Base-by-base conservation (phyloP, 2,888 invertebrate genomes). In the Brachycybe producta region DNA sequence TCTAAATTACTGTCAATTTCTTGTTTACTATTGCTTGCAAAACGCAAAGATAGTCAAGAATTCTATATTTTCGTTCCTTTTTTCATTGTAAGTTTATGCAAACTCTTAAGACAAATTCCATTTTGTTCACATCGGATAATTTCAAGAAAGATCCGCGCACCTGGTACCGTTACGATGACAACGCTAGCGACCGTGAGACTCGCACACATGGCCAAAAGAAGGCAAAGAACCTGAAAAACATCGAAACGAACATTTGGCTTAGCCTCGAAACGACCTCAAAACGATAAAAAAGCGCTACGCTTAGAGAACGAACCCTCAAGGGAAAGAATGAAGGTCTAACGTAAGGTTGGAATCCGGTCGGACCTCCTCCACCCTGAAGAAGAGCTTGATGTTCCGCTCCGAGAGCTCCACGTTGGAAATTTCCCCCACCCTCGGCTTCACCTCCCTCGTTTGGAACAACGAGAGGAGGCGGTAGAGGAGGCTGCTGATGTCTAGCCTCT, bases 111-210 rank as follows among this genome's bases (percentile, higher is more conserved):
- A n/a, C n/a, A n/a, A n/a, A n/a, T n/a, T n/a, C n/a, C n/a, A n/a
- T n/a, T n/a, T n/a, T n/a, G n/a, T n/a, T n/a, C n/a, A n/a, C n/a
- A n/a, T n/a, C n/a, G n/a, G n/a, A n/a, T n/a, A n/a, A n/a, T n/a
- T n/a, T n/a, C n/a, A n/a, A n/a, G n/a, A n/a, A n/a, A n/a, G n/a
- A n/a, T n/a, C n/a, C n/a, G 27, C 34, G 58, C 60, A 73, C 73
- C 73, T 13, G 97, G 95, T 39, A 94, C 74, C 2, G 91, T 82
- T 64, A 90, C 75, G 35, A 86, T 84, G 19, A 87, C 69, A 1
- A 92, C 74, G 61, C 91, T 91, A 35, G 83, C 83, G 35, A 83
- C 65, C 1, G 92, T 83, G 48, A 94, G 73, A 0, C 92, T 92
- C 2, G 82, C 65, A 59, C 88, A 86, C 59, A 95, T 85, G 27